Evolutionary conservation across 2,888 invertebrate genomes (phyloP).

Genomic region (Boloria euphrosyne): DNA sequence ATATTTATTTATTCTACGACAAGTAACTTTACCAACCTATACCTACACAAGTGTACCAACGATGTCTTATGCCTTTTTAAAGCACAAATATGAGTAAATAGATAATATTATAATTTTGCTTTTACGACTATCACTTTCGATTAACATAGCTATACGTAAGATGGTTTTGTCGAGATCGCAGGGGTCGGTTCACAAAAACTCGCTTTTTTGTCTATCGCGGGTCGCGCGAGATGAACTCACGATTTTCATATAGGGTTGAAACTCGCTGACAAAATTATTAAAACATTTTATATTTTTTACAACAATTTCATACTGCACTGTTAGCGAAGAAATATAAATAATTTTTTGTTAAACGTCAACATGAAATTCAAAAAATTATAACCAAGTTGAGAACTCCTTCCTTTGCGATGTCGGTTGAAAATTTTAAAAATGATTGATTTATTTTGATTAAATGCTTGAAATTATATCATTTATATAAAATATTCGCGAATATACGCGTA

Average conservation of each 20-base stretch:
- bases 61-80: too few relatives aligned
- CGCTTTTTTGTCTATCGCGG: conserved; percentile 26
- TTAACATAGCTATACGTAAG: conserved; percentile 8
- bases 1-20: too few relatives aligned
- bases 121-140: conserved; percentile 12
- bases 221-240: conserved; percentile 27
- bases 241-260: conserved; percentile 29
- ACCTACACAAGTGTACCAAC: too few relatives aligned
- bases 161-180: neutral
- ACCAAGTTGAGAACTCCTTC: too few relatives aligned
- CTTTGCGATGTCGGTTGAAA: too few relatives aligned
- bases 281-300: neutral
- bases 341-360: neutral
- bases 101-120: too few relatives aligned
- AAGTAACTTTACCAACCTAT: too few relatives aligned
- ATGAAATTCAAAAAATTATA: neutral
- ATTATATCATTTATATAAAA: neutral
- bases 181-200: conserved; percentile 33
- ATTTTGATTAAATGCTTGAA: neutral
- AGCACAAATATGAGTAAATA: too few relatives aligned
- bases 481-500: neutral
- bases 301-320: neutral
- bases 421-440: neutral
- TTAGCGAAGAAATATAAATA: neutral
- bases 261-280: neutral